Conservation (phyloP, 2,797 vertebrate genomes). For the Aythya fuligula region DNA sequence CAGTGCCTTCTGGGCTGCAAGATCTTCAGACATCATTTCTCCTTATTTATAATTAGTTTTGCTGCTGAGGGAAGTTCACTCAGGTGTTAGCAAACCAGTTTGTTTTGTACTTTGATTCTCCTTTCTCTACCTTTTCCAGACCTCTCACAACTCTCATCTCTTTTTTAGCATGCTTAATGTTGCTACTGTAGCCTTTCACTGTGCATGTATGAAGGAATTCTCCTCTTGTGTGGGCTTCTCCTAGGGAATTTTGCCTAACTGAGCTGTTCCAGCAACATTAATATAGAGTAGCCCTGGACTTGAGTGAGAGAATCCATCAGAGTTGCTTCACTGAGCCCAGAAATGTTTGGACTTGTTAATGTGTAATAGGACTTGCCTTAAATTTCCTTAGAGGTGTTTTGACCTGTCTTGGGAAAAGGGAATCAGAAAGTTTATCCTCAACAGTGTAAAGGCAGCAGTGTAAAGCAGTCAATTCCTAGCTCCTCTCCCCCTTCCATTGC, state of each 20-base stretch:
- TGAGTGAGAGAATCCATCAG: background rate
- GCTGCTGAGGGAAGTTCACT: background rate
- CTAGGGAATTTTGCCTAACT: background rate
- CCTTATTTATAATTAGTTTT: background rate
- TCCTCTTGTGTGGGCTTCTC: background rate
- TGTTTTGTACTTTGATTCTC: background rate
- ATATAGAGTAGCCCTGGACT: fast-evolving
- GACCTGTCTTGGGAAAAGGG: background rate
- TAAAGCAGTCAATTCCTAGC: background rate
- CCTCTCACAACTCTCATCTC: background rate
- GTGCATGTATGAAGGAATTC: background rate
- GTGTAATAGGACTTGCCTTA: background rate
- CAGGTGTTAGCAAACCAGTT: background rate
- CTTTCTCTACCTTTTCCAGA: background rate
- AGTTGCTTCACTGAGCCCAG: background rate
- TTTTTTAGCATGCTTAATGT: background rate
- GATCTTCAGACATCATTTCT: background rate
- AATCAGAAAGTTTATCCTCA: background rate
- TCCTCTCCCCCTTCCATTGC: background rate
- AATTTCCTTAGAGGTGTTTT: background rate
- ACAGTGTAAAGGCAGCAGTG: background rate
- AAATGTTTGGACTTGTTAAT: background rate
- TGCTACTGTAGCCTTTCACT: background rate
- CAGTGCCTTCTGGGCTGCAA: background rate
- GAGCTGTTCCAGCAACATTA: background rate